Evolutionary conservation across 2,888 invertebrate species (phyloP), one percentile per base, ranked within the genome.

Genomic region (Protophormia terraenovae): DNA sequence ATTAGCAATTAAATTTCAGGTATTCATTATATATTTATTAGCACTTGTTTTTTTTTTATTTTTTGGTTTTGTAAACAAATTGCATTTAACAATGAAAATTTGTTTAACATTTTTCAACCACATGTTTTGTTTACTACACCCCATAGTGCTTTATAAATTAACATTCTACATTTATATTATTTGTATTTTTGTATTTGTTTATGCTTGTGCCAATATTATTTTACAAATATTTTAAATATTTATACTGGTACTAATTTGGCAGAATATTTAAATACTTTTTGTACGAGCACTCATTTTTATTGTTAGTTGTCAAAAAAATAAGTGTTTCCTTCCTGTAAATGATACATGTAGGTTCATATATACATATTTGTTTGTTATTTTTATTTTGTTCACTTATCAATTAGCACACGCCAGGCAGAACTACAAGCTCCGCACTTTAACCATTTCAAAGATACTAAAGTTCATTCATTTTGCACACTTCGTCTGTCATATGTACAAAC

Each of bases 131-230:
- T 1, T 16, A 29, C 10, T 3, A 2, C 24, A 47, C n/a, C 64
- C 72, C 80, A 80, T 50, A 66, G 80, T 80, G 72, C 72, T 0
- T 32, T 55, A 3, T n/a, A 32, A 80, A 80, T 80, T 80, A 64
- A 55, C 73, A 80, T 80, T 72, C 80, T 55, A 35, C 10, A 66
- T 16, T 6, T n/a, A 53, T 32, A 72, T 24, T 60, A 62, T 16
- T 7, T 19, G 53, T 22, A 79, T 27, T 60, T 35, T 67, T 47
- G 32, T 19, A 29, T 29, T 19, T 12, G 19, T 50, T 16, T 35
- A 66, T 58, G 35, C 38, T 69, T 60, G 27, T 47, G 45, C 55
- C 29, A 32, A 22, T 71, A 64, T 29, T 72, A 64, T 72, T 64
- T 80, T 47, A 58, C 45, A 78, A 66, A n/a, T 6, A 53, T 53